phyloP scores from a whole-genome alignment of 1,140 invertebrate genomes.

The Pentalonia nigronervosa region DNA sequence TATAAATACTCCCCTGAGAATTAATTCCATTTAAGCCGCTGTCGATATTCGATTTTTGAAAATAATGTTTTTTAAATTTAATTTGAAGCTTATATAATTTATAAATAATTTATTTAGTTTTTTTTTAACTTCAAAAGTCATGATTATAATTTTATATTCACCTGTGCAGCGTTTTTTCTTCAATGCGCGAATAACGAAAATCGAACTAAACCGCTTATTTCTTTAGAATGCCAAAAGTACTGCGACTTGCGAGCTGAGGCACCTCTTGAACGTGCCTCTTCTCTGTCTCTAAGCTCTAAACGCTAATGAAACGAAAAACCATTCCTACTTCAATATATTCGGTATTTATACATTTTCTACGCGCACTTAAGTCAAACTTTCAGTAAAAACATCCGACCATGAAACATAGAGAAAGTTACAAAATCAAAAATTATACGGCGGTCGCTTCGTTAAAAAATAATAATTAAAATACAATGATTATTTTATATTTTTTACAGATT shows the following conservation, averaged over 20 bases:
- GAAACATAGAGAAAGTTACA: neutral
- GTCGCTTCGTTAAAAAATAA: neutral
- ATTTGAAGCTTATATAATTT: neutral
- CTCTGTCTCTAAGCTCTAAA: neutral
- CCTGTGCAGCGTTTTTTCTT: too few species aligned
- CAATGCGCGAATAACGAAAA: too few species aligned
- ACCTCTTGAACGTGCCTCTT: too few species aligned
- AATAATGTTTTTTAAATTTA: neutral
- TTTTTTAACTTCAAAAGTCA: neutral
- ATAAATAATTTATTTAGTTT: neutral
- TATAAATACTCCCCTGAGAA: neutral
- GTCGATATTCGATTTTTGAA: neutral
- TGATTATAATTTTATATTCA: neutral
- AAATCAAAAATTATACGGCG: neutral
- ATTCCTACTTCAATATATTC: neutral
- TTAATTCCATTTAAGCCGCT: neutral
- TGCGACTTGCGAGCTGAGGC: neutral
- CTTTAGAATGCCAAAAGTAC: neutral
- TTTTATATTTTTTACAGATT: neutral
- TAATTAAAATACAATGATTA: neutral
- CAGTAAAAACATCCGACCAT: neutral
- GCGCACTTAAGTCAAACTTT: neutral
- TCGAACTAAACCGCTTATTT: neutral
- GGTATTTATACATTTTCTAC: neutral
- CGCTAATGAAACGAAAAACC: neutral